Percentiles rank a stretch among this genome's conserved stretches.
Conservation (phyloP, 1,140 invertebrate genomes). For the Lordiphosa collinella region DNA sequence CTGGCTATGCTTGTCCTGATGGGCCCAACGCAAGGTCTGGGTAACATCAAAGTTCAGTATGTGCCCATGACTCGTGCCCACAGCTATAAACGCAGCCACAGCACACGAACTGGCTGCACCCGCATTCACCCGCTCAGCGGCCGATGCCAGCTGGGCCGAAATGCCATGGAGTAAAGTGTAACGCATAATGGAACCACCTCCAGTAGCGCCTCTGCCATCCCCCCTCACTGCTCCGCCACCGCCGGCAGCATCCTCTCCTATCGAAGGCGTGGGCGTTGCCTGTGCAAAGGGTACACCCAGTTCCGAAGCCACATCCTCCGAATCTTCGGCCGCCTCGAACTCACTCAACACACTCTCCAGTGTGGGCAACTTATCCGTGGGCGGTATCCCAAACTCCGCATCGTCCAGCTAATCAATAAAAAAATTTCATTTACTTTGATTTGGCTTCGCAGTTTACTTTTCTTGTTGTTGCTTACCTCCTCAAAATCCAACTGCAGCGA, state of each 20-base stretch:
- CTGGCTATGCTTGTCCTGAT: slow-evolving; percentile 86
- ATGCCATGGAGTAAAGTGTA: slow-evolving; percentile 91
- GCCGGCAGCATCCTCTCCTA: slow-evolving; percentile 64
- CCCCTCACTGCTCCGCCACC: slow-evolving; percentile 35
- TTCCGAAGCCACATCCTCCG: slow-evolving; percentile 81
- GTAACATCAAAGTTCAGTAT: slow-evolving; percentile 93
- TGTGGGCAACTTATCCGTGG: slow-evolving; percentile 87
- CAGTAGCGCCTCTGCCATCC: slow-evolving; percentile 48
- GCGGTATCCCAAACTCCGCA: slow-evolving; percentile 90
- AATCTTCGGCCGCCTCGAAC: slow-evolving; percentile 82
- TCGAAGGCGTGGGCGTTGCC: slow-evolving; percentile 80
- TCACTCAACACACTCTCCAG: slow-evolving; percentile 93
- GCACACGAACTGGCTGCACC: slow-evolving; percentile 91
- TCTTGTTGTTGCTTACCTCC: slow-evolving; percentile 80
- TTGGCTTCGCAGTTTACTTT: slow-evolving; percentile 4
- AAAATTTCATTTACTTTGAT: not conserved
- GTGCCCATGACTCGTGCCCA: slow-evolving; percentile 96
- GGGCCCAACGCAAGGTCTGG: slow-evolving; percentile 92
- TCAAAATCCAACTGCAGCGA: slow-evolving; percentile 84
- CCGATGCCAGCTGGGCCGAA: slow-evolving; percentile 91
- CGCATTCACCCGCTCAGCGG: slow-evolving; percentile 91
- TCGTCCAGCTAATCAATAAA: slow-evolving; percentile 84
- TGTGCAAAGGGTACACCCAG: slow-evolving; percentile 72
- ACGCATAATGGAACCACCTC: slow-evolving; percentile 86
- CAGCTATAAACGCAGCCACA: slow-evolving; percentile 88